Percentiles rank a stretch among this genome's conserved stretches.
phyloP scores from a whole-genome alignment of 2,797 vertebrate genomes.

The Dicrostonyx torquatus region DNA sequence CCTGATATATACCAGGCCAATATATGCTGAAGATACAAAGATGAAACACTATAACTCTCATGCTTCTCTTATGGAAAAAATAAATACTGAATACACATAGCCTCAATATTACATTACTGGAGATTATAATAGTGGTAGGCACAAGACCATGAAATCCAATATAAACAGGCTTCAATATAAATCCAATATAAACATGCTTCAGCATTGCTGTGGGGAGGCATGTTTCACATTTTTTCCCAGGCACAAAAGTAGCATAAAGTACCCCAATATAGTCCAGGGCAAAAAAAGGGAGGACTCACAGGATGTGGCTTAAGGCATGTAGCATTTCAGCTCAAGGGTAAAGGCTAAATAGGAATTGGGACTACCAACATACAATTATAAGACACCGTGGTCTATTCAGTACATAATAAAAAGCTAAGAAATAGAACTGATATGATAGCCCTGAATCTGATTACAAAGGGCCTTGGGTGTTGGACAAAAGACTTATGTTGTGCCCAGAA shows the following conservation, averaged over 20 bases:
- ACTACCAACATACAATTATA: not conserved
- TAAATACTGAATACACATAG: not conserved
- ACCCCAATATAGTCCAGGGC: not conserved
- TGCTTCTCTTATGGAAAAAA: slow-evolving; percentile 40
- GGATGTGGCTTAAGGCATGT: not conserved
- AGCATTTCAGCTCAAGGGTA: not conserved
- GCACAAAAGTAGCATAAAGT: not conserved
- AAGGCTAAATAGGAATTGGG: not conserved
- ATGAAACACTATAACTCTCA: not conserved
- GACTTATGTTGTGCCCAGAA: not conserved
- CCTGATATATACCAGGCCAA: not conserved
- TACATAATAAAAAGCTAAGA: not conserved
- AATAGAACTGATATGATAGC: not conserved
- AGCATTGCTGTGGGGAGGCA: no score
- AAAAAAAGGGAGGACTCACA: not conserved
- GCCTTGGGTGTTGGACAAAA: not conserved
- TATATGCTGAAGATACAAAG: slow-evolving; percentile 3
- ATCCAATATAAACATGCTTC: no score
- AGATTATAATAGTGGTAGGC: not conserved
- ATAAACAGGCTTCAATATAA: no score
- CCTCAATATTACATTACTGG: not conserved
- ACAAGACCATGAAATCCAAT: not conserved
- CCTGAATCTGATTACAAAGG: not conserved
- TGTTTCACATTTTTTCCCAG: not conserved
- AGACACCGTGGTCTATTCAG: not conserved